These are phyloP conservation scores for Beris chalybata DNA, from an alignment of 2,888 invertebrate genomes.

Conservation along the genomic window DNA sequence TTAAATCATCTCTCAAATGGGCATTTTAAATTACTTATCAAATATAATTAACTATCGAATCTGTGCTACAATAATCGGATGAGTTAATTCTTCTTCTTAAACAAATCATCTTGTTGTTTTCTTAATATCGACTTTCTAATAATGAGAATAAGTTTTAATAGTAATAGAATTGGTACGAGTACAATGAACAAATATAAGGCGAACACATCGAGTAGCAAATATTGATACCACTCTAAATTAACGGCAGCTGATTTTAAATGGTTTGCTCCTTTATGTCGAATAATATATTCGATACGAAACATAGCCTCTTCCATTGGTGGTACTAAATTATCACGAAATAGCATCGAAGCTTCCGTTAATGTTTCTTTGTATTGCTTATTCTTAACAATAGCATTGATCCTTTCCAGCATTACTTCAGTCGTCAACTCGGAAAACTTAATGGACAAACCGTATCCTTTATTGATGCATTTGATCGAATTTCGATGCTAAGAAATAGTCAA, in stretches of 20 bases:
- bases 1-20: too few relatives aligned
- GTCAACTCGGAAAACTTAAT: constrained; percentile 52
- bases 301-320: constrained; percentile 62
- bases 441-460: constrained; percentile 53
- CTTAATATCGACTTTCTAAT: background rate
- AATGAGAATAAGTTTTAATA: constrained; percentile 2
- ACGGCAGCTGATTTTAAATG: constrained; percentile 54
- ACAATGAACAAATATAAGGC: constrained; percentile 46
- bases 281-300: constrained; percentile 65
- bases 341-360: constrained; percentile 56
- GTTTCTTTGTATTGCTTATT: constrained; percentile 53
- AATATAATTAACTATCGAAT: too few relatives aligned
- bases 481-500: constrained; percentile 42
- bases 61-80: too few relatives aligned
- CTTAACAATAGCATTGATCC: constrained; percentile 50
- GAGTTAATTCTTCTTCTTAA: constrained; percentile 15
- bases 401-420: constrained; percentile 48
- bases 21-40: too few relatives aligned
- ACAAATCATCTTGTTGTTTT: constrained; percentile 4
- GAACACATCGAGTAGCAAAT: constrained; percentile 59
- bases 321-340: constrained; percentile 61
- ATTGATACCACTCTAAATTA: constrained; percentile 55
- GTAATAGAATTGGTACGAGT: constrained; percentile 1
- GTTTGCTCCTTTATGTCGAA: constrained; percentile 54
- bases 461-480: constrained; percentile 52